Evolutionary conservation across 1,140 invertebrate species (phyloP).

Genomic region (Bathynomus jamesi): DNA sequence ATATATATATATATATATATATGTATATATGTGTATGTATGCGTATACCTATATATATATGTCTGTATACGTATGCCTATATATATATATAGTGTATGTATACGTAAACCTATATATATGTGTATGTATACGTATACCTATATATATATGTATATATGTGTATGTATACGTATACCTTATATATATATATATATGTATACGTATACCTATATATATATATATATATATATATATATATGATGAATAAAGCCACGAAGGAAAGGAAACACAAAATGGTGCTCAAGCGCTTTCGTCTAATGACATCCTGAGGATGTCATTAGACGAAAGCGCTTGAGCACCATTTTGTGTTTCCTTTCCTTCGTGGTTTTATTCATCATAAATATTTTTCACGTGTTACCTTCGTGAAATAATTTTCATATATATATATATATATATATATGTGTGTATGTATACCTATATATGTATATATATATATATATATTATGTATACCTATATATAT

Average conservation of each 20-base stretch:
- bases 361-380: neutral
- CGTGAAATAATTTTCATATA: neutral
- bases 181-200: neutral
- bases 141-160: neutral
- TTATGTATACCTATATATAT: neutral
- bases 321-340: no score
- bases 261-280: no score
- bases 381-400: neutral
- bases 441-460: neutral
- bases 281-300: no score
- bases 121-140: neutral
- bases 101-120: neutral
- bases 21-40: neutral
- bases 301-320: no score
- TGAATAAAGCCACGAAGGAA: no score
- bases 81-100: neutral
- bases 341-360: neutral
- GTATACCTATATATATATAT: neutral
- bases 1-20: neutral
- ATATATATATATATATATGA: neutral
- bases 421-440: conserved; percentile 12
- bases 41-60: neutral
- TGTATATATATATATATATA: conserved; percentile 6
- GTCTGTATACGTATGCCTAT: neutral
- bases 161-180: neutral